These are phyloP conservation scores for Bombus turneri DNA, from an alignment of 1,140 invertebrate genomes.

Conservation along the genomic window DNA sequence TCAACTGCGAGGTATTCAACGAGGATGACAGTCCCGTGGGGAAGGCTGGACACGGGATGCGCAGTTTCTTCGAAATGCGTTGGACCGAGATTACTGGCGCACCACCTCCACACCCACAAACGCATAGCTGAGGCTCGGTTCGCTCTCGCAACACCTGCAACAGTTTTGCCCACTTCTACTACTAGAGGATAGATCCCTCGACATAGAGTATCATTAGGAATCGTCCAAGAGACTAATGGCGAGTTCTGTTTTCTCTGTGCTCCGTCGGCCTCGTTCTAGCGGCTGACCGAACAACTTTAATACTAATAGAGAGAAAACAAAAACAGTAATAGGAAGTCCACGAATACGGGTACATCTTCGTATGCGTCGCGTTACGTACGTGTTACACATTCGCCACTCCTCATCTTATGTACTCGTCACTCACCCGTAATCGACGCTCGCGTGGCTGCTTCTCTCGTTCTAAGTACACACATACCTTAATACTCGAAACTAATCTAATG, in stretches of 20 bases:
- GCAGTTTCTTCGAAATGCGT: constrained; percentile 94
- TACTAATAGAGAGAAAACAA: constrained; percentile 3
- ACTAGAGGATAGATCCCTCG: constrained; percentile 64
- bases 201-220: background rate
- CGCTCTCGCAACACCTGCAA: constrained; percentile 81
- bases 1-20: constrained; percentile 98
- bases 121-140: constrained; percentile 82
- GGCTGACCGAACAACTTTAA: constrained; percentile 41
- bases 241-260: background rate
- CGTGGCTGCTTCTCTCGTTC: constrained; percentile 24
- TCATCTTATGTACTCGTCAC: constrained; percentile 1
- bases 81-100: constrained; percentile 88
- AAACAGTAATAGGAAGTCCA: constrained; percentile 1
- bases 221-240: constrained; percentile 29
- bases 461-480: constrained; percentile 13
- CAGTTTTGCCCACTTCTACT: constrained; percentile 82
- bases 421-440: constrained; percentile 28
- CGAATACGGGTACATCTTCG: background rate
- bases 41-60: constrained; percentile 95
- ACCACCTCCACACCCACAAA: constrained; percentile 74
- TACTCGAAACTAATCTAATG: constrained; percentile 26
- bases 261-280: constrained; percentile 71
- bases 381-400: constrained; percentile 15
- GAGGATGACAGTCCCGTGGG: constrained; percentile 98
- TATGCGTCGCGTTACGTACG: constrained; percentile 31